These are phyloP conservation scores for Drosophila colorata DNA, from an alignment of 2,888 invertebrate genomes.

Conservation along the genomic window DNA sequence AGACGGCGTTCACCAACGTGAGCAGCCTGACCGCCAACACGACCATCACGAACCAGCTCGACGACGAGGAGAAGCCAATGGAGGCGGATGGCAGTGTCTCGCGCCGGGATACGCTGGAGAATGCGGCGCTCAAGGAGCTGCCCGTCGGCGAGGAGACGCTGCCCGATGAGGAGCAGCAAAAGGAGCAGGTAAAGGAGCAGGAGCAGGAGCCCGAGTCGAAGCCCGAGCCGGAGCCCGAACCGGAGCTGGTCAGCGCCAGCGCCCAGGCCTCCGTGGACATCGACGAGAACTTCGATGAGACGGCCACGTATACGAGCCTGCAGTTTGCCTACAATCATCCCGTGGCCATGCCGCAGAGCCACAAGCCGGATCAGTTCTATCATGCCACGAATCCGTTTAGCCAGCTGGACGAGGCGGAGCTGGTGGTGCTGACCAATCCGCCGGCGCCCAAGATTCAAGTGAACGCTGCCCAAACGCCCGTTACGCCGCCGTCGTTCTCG, in stretches of 20 bases:
- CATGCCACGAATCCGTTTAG: conserved; percentile 72
- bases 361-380: conserved; percentile 28
- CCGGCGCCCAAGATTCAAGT: conserved; percentile 86
- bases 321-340: conserved; percentile 95
- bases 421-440: conserved; percentile 85
- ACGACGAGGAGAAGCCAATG: conserved; percentile 88
- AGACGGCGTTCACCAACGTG: conserved; percentile 70
- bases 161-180: conserved; percentile 40
- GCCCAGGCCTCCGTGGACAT: conserved; percentile 85
- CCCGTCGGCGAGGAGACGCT: conserved; percentile 55
- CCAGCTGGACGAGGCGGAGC: conserved; percentile 82
- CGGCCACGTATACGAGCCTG: conserved; percentile 92
- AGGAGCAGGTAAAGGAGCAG: too few species aligned
- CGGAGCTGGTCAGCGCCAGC: conserved; percentile 63
- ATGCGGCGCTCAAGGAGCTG: conserved; percentile 76
- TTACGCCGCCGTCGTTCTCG: conserved; percentile 79
- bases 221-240: conserved; percentile 24
- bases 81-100: conserved; percentile 85
- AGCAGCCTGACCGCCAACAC: conserved; percentile 75
- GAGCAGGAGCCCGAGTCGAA: too few species aligned
- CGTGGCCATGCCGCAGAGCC: conserved; percentile 87
- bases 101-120: conserved; percentile 86
- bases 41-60: conserved; percentile 72
- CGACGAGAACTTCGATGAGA: conserved; percentile 90
- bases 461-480: conserved; percentile 77